phyloP scores from a whole-genome alignment of 2,797 vertebrate genomes.

The Silurus aristotelis region DNA sequence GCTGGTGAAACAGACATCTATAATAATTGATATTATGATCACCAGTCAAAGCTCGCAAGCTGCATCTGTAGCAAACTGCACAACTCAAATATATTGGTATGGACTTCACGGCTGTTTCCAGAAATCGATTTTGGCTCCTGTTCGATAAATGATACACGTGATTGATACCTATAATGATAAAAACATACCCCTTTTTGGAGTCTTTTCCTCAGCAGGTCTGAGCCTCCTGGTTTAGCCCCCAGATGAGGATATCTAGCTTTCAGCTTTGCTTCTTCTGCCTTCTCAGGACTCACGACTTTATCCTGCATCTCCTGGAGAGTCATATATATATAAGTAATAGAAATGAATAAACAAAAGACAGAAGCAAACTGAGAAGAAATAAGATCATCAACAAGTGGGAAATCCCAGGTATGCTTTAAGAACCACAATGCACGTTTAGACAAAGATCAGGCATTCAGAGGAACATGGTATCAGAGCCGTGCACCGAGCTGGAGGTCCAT shows the following conservation, averaged over 20 bases:
- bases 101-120: too few species aligned
- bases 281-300: conserved; percentile 93
- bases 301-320: conserved; percentile 92
- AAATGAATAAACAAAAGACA: not conserved
- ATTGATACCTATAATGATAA: too few species aligned
- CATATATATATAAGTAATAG: not conserved
- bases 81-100: too few species aligned
- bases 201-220: conserved; percentile 93
- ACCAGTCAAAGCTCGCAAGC: too few species aligned
- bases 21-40: too few species aligned
- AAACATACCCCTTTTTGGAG: conserved; percentile 89
- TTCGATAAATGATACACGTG: not conserved
- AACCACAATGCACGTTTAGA: not conserved
- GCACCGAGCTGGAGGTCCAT: not conserved
- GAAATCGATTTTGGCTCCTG: not conserved
- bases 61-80: too few species aligned
- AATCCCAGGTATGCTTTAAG: not conserved
- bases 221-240: conserved; percentile 90
- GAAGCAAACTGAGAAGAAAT: not conserved
- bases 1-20: too few species aligned
- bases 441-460: not conserved
- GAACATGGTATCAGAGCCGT: not conserved
- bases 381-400: not conserved
- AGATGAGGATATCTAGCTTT: conserved; percentile 93
- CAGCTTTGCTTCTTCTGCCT: conserved; percentile 93